A percentile compares a stretch with the other conserved stretches of the same genome.
Conservation (phyloP, 2,888 invertebrate genomes). For the Catocala fraxini region DNA sequence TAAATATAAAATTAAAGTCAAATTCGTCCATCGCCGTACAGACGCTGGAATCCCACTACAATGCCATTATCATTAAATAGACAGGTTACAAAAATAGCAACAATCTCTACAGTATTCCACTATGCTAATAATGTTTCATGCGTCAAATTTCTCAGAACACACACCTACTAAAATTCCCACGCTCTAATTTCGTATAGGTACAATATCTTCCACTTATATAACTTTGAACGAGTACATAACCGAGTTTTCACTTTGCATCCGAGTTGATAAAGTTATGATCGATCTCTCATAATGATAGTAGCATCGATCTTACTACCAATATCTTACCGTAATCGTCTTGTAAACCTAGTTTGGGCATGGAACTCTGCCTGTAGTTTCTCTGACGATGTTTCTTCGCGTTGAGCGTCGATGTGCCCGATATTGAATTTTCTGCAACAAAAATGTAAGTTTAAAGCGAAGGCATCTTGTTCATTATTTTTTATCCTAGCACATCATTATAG, state of each 20-base stretch:
- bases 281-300: slow-evolving; percentile 32
- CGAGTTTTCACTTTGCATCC: slow-evolving; percentile 4
- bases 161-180: too few relatives aligned
- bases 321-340: slow-evolving; percentile 82
- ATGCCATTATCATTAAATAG: too few relatives aligned
- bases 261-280: slow-evolving; percentile 24
- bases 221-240: background rate
- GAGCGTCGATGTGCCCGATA: slow-evolving; percentile 82
- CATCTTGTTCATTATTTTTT: slow-evolving; percentile 24
- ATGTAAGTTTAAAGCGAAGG: slow-evolving; percentile 21
- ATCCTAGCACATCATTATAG: slow-evolving; percentile 1
- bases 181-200: background rate
- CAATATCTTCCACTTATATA: slow-evolving; percentile 2
- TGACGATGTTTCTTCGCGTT: slow-evolving; percentile 81
- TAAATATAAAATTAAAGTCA: too few relatives aligned
- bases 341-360: slow-evolving; percentile 84
- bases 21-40: too few relatives aligned
- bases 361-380: slow-evolving; percentile 83
- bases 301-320: slow-evolving; percentile 33
- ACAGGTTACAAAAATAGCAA: too few relatives aligned
- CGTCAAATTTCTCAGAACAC: too few relatives aligned
- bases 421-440: slow-evolving; percentile 79
- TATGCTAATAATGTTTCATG: too few relatives aligned
- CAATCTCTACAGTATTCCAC: too few relatives aligned
- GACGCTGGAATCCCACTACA: too few relatives aligned